Percentiles rank a stretch among this genome's conserved stretches.
Evolutionary conservation across 2,797 vertebrate species (phyloP).

Genomic region (Cheirogaleus major): DNA sequence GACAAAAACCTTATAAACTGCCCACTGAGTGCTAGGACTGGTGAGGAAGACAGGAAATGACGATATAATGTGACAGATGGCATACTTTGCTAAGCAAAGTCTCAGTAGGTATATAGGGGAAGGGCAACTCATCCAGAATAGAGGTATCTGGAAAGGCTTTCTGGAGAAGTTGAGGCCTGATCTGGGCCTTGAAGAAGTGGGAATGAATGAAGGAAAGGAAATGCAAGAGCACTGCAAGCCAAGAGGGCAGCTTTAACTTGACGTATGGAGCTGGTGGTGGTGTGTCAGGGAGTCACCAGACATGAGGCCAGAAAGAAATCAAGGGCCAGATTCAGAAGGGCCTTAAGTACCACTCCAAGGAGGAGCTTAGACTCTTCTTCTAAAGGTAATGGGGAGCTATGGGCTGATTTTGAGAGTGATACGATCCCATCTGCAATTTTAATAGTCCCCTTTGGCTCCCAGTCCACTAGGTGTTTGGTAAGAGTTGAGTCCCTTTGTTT

Average conservation of each 20-base stretch:
- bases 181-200: background rate
- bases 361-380: background rate
- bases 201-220: background rate
- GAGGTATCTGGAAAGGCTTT: background rate
- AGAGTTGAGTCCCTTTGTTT: background rate
- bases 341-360: background rate
- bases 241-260: background rate
- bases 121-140: background rate
- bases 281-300: background rate
- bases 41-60: background rate
- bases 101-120: background rate
- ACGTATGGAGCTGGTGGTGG: background rate
- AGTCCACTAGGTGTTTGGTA: background rate
- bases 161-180: background rate
- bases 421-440: background rate
- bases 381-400: background rate
- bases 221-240: background rate
- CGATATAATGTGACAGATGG: background rate
- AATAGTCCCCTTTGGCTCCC: background rate
- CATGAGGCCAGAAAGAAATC: background rate
- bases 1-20: background rate
- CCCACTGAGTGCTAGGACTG: background rate
- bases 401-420: background rate
- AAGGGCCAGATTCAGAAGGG: background rate
- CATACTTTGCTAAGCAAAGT: background rate